Conservation (phyloP, 2,888 invertebrate genomes). For the Polymixis flavicincta region DNA sequence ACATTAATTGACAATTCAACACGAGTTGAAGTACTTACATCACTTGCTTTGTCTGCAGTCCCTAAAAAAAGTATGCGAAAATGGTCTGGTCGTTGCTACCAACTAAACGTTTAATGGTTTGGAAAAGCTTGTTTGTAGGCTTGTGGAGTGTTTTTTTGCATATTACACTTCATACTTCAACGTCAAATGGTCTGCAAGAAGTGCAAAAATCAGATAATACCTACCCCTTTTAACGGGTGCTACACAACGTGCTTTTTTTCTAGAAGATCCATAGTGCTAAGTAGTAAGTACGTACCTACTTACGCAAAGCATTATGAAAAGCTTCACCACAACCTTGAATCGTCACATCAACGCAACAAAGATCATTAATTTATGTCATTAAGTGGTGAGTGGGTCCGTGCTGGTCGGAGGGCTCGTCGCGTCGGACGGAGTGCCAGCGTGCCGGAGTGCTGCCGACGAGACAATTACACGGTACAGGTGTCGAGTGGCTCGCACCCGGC, state of each 20-base stretch:
- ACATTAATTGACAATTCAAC: constrained; percentile 63
- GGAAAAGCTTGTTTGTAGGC: neutral
- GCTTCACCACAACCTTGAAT: neutral
- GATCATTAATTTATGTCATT: constrained; percentile 13
- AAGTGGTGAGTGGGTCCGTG: constrained; percentile 6
- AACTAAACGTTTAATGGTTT: neutral
- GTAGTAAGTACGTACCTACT: neutral
- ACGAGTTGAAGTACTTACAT: neutral
- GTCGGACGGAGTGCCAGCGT: constrained; percentile 7
- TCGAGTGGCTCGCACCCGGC: constrained; percentile 71
- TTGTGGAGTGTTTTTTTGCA: neutral
- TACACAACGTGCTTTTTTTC: neutral
- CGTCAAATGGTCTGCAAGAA: neutral
- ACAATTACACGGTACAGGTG: constrained; percentile 75
- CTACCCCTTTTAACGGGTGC: neutral
- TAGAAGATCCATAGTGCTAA: neutral
- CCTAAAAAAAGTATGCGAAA: neutral
- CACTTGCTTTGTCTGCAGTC: constrained; percentile 22
- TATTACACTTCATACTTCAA: neutral
- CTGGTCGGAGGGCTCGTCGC: neutral
- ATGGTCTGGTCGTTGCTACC: neutral
- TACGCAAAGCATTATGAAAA: neutral
- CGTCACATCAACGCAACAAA: constrained; percentile 5
- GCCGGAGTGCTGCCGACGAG: constrained; percentile 61
- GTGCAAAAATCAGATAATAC: neutral